phyloP scores from a whole-genome alignment of 1,140 invertebrate genomes.

The Mamestra configurata region DNA sequence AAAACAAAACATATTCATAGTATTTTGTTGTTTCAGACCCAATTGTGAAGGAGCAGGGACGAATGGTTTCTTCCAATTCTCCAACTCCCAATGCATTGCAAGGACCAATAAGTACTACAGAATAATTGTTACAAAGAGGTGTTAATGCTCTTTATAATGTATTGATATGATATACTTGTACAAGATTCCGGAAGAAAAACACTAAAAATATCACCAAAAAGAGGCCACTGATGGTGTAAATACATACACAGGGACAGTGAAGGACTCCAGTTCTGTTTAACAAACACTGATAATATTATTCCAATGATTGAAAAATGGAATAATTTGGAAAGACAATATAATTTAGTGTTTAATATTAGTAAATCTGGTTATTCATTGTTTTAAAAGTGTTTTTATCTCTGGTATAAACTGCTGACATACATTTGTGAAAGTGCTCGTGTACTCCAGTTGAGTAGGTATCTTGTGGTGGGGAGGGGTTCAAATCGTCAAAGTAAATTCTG shows the following conservation, averaged over 20 bases:
- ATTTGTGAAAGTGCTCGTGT: constrained; percentile 75
- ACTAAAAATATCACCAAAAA: constrained; percentile 71
- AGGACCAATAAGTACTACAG: constrained; percentile 87
- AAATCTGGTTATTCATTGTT: constrained; percentile 85
- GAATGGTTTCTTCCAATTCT: constrained; percentile 89
- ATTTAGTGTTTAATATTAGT: constrained; percentile 87
- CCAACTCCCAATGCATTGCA: constrained; percentile 87
- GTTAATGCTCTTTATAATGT: constrained; percentile 81
- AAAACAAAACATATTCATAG: constrained; percentile 20
- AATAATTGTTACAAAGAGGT: constrained; percentile 82
- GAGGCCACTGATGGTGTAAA: constrained; percentile 72
- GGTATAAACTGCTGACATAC: constrained; percentile 75
- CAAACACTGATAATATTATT: constrained; percentile 73
- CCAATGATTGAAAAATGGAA: constrained; percentile 79
- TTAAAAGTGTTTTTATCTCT: constrained; percentile 85
- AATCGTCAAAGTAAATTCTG: constrained; percentile 73
- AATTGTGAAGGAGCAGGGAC: constrained; percentile 96
- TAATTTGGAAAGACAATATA: constrained; percentile 87
- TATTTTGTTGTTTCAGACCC: constrained; percentile 91
- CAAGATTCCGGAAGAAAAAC: constrained; percentile 79
- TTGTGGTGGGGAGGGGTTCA: constrained; percentile 70
- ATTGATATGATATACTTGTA: constrained; percentile 85
- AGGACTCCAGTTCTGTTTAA: constrained; percentile 65
- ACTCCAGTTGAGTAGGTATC: constrained; percentile 77
- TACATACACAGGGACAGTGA: constrained; percentile 72